Percentiles rank a stretch among this genome's conserved stretches.
These are phyloP conservation scores for Stylophora pistillata DNA, from an alignment of 64 coral and sea anemone species.

Conservation along the genomic window DNA sequence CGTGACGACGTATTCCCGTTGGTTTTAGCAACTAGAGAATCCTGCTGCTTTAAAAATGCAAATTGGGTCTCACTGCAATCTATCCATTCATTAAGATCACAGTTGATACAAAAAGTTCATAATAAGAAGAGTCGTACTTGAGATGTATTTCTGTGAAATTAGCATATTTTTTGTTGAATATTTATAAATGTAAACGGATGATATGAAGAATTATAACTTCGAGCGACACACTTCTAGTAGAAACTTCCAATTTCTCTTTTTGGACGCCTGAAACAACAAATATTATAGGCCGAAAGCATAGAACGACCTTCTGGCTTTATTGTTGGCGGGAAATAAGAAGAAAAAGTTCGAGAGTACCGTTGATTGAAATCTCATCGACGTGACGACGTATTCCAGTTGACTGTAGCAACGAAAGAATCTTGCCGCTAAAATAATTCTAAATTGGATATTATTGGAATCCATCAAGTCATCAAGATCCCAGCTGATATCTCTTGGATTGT, in stretches of 20 bases:
- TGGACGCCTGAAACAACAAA: not conserved
- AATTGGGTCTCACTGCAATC: not conserved
- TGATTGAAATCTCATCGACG: not conserved
- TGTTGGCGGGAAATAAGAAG: not conserved
- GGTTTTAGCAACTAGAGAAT: slow-evolving; percentile 40
- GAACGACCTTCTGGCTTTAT: not conserved
- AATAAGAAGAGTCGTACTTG: no score
- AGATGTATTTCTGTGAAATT: not conserved
- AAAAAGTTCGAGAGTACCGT: no score
- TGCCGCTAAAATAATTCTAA: not conserved
- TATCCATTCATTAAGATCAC: not conserved
- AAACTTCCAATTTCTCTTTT: no score
- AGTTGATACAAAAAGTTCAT: no score
- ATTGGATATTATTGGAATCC: not conserved
- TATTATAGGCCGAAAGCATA: not conserved
- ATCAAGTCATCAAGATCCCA: not conserved
- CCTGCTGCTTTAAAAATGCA: not conserved
- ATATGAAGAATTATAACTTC: no score
- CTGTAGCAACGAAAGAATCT: slow-evolving; percentile 42
- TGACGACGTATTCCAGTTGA: not conserved
- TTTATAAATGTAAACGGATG: not conserved
- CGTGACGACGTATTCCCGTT: not conserved
- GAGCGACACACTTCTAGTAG: no score
- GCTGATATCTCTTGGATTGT: not conserved
- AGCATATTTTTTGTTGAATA: slow-evolving; percentile 3